Evolutionary conservation across 2,113 vertebrate species (phyloP), one percentile per base, ranked within the genome.

Genomic region (Telmatochromis sp.): DNA sequence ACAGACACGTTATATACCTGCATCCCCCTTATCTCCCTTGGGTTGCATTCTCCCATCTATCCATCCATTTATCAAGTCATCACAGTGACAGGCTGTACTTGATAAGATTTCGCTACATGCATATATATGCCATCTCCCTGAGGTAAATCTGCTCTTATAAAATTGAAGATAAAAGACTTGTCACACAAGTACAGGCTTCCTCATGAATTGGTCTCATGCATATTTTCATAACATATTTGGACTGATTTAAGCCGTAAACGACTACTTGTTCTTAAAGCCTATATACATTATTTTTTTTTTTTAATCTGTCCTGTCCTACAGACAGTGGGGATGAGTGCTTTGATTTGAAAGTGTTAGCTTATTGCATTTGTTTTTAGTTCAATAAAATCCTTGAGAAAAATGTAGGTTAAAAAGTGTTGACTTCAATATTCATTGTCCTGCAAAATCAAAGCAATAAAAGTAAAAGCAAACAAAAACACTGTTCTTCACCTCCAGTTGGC

Each of bases 401-500:
- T 5, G 7, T 40, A 47, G 55, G 33, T 55, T 1, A 75, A 23
- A 79, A 51, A 19, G 7, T 35, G 26, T 2, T 4, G 26, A 45
- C 80, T 68, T 45, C 65, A 84, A 26, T 33, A 53, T 17, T 81
- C 55, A 47, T 13, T 17, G 68, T 13, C 55, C 33, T 82, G 79
- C n/a, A 51, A 45, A 15, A 65, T 83, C 47, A 78, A 57, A 65
- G 60, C 35, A 7, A 23, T 14, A 51, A 2, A 37, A 37, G 55
- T 1, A 9, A 75, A 45, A 33, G n/a, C 4, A 23, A n/a, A 6
- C 5, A 53, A 54, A 12, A 42, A 28, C 17, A 9, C 28, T 21
- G 60, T 21, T 33, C 68, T 89, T 97, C 95, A 99, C 99, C 99
- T 98, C 99, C 99, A 99, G 96, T 98, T 98, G 53, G 98, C 96